phyloP scores from a whole-genome alignment of 2,113 vertebrate species.

The Pelusios castaneus region DNA sequence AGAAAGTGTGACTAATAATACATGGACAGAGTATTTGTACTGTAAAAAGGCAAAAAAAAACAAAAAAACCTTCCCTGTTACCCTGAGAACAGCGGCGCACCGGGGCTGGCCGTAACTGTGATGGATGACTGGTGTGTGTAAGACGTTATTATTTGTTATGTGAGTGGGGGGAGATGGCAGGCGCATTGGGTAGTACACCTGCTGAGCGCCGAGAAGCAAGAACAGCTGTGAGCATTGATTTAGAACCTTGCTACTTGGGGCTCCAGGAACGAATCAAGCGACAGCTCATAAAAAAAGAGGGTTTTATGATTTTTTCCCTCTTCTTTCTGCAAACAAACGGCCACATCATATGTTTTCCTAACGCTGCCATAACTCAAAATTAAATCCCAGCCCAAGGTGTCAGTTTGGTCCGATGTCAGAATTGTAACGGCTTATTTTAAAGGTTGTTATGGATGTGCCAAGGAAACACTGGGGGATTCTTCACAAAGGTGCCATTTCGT shows the following conservation, averaged over 20 bases:
- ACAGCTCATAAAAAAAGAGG: slow-evolving; percentile 95
- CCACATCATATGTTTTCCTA: slow-evolving; percentile 97
- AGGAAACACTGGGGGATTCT: slow-evolving; percentile 57
- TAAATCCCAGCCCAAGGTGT: slow-evolving; percentile 91
- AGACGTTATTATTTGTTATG: slow-evolving; percentile 97
- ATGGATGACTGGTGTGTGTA: slow-evolving; percentile 94
- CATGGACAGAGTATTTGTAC: slow-evolving; percentile 57
- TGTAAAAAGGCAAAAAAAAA: slow-evolving; percentile 13
- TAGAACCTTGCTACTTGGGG: slow-evolving; percentile 88
- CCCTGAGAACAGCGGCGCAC: slow-evolving; percentile 76
- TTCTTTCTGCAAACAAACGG: slow-evolving; percentile 93
- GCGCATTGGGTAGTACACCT: slow-evolving; percentile 91
- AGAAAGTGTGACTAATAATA: slow-evolving; percentile 80
- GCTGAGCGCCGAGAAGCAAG: slow-evolving; percentile 91
- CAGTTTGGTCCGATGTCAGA: slow-evolving; percentile 87
- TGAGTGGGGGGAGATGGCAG: slow-evolving; percentile 91
- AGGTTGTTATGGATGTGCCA: slow-evolving; percentile 73
- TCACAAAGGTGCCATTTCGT: slow-evolving; percentile 71
- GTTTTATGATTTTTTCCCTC: slow-evolving; percentile 86
- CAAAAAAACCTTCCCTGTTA: not conserved
- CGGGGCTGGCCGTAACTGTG: slow-evolving; percentile 89
- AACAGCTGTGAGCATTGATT: slow-evolving; percentile 98
- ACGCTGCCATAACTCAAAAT: slow-evolving; percentile 89
- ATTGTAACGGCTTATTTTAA: slow-evolving; percentile 86
- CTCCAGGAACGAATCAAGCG: slow-evolving; percentile 96